Base-by-base conservation (phyloP, 1,140 invertebrate genomes). In the Drosophila mayri region DNA sequence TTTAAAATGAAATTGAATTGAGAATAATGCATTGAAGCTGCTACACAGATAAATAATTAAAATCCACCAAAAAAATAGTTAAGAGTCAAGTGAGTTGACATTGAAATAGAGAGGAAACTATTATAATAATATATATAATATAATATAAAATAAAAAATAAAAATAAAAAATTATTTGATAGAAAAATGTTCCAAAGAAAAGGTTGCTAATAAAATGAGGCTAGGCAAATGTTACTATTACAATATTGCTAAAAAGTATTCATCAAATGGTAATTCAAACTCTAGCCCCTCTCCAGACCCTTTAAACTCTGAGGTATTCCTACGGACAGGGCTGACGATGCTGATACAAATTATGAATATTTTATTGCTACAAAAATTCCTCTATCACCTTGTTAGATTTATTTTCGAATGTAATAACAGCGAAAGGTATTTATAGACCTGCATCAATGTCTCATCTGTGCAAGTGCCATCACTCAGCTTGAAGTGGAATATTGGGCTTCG, bases 381-480 rank as follows among this genome's bases (percentile, higher is more conserved):
- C 12, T 7, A 9, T 22, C 8, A 1, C 1, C 14, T 3, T 37
- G 4, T 10, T 37, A 38, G 7, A 37, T 37, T 6, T 32, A 22
- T 16, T 37, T 22, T 11, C 32, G 32, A 9, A 22, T 37, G 18
- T 5, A 14, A 16, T 38, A 6, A 25, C 22, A 55, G 37, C 22
- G 37, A 3, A 4, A 8, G 9, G 35, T n/a, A 25, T 22, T 37
- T 22, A 54, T 54, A 37, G 14, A 54, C 20, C 32, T 37, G 50
- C 32, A 54, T 54, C 50, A 37, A 16, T 37, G 8, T 37, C 18
- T 8, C 54, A 41, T 37, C 28, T 25, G 62, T 62, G 28, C 20
- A 11, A 47, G 11, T 32, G 25, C 20, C 14, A 49, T 70, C 35
- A 57, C 38, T 49, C 41, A 18, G 44, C 28, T 58, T 30, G 20